A percentile compares a stretch with the other conserved stretches of the same genome.
phyloP scores from a whole-genome alignment of 2,888 invertebrate genomes.

The Amphipyra berbera region DNA sequence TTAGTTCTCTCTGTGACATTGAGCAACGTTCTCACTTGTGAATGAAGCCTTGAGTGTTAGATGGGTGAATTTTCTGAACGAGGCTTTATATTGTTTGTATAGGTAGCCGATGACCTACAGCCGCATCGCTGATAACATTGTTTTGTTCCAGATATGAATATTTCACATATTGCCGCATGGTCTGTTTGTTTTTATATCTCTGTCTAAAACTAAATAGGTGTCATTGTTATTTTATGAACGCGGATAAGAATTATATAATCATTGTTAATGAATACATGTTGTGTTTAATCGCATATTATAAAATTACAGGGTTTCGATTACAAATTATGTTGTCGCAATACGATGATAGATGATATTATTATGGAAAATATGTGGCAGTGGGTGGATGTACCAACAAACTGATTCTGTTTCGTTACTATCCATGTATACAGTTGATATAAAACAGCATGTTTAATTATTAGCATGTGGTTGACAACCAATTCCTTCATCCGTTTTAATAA shows the following conservation, averaged over 20 bases:
- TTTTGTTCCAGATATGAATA: conserved; percentile 56
- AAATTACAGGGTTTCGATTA: conserved; percentile 29
- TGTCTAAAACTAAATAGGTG: conserved; percentile 41
- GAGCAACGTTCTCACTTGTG: conserved; percentile 69
- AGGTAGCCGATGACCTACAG: conserved; percentile 57
- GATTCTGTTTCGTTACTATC: conserved; percentile 1
- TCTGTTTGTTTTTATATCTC: conserved; percentile 57
- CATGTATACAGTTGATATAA: not conserved
- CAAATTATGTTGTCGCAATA: conserved; percentile 17
- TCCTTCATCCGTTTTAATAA: too few species aligned
- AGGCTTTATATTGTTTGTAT: conserved; percentile 67
- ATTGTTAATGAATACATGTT: conserved; percentile 21
- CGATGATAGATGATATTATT: conserved; percentile 3
- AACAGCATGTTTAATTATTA: not conserved
- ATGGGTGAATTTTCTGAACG: conserved; percentile 67
- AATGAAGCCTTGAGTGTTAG: conserved; percentile 71
- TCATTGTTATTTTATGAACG: conserved; percentile 53
- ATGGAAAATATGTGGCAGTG: conserved; percentile 20
- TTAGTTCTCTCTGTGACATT: conserved; percentile 74
- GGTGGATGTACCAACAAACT: conserved; percentile 6
- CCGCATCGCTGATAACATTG: conserved; percentile 71
- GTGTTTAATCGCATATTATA: conserved; percentile 27
- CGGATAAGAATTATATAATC: conserved; percentile 25
- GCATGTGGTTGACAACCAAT: too few species aligned
- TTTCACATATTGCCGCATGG: conserved; percentile 53